These are phyloP conservation scores for Oreotragus oreotragus DNA, from an alignment of 2,113 vertebrate species.

Conservation along the genomic window DNA sequence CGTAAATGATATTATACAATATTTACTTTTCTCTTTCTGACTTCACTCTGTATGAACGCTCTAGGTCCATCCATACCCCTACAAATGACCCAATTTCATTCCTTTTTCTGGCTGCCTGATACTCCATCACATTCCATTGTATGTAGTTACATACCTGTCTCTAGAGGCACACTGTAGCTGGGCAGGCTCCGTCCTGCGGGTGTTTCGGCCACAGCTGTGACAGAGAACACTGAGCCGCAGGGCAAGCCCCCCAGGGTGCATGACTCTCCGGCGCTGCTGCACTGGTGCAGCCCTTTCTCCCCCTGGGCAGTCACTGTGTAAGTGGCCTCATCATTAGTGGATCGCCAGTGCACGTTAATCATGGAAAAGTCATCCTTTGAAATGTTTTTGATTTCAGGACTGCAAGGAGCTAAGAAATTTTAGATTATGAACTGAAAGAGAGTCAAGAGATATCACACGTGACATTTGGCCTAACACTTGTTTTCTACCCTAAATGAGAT, in stretches of 20 bases:
- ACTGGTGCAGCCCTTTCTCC: constrained; percentile 78
- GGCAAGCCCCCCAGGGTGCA: constrained; percentile 85
- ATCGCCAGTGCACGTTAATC: constrained; percentile 82
- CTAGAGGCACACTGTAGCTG: constrained; percentile 87
- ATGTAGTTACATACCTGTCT: constrained; percentile 84
- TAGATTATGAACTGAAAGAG: constrained; percentile 11
- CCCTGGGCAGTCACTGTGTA: constrained; percentile 84
- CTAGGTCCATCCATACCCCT: neutral
- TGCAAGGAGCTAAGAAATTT: constrained; percentile 87
- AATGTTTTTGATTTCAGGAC: constrained; percentile 89
- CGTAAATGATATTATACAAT: neutral
- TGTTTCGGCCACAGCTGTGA: constrained; percentile 85
- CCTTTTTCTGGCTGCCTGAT: neutral
- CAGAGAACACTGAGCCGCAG: constrained; percentile 87
- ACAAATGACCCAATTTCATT: neutral
- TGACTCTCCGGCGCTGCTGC: constrained; percentile 77
- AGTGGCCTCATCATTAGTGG: constrained; percentile 80
- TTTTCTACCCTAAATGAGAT: neutral
- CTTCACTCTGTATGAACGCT: neutral
- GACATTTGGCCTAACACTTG: neutral
- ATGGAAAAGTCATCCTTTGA: constrained; percentile 79
- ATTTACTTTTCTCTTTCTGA: neutral
- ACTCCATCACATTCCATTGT: neutral
- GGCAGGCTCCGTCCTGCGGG: constrained; percentile 86
- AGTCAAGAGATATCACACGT: neutral